Evolutionary conservation across 30 jellyfish, hydroid and myxozoan species (phyloP).

Genomic region (Aurelia sp.): DNA sequence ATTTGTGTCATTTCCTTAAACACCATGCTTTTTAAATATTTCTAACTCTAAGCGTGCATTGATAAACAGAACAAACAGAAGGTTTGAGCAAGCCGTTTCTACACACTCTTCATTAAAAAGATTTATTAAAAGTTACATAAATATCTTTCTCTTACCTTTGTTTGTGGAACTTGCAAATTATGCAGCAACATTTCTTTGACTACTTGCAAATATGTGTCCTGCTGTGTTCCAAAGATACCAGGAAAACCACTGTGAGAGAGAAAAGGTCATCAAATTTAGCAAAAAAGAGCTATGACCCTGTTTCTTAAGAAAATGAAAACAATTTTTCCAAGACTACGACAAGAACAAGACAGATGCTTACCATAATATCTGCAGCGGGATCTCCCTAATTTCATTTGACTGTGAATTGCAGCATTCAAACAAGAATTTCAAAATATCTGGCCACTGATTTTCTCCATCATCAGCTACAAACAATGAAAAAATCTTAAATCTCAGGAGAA

Average conservation of each 20-base stretch:
- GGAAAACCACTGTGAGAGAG: constrained; percentile 75
- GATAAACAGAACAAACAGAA: no score
- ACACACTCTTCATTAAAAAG: no score
- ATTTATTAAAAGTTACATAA: neutral
- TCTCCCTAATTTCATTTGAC: constrained; percentile 68
- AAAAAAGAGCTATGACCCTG: no score
- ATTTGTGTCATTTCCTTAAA: no score
- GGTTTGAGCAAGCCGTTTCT: no score
- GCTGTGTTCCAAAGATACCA: constrained; percentile 94
- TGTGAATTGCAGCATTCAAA: constrained; percentile 83
- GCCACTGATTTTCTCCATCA: constrained; percentile 92
- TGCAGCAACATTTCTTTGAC: constrained; percentile 86
- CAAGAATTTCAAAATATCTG: constrained; percentile 79
- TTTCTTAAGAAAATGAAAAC: no score
- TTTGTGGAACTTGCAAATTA: constrained; percentile 70
- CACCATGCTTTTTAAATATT: no score
- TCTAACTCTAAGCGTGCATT: no score
- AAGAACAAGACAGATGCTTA: constrained; percentile 8
- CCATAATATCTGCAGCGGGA: constrained; percentile 79
- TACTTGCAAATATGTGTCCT: constrained; percentile 86
- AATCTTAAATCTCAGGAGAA: neutral
- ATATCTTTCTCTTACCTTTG: constrained; percentile 52
- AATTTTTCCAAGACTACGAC: no score
- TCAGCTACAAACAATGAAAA: constrained; percentile 57
- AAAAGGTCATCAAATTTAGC: no score